Evolutionary conservation across 2,113 vertebrate species (phyloP).

Genomic region (Bufo gargarizans): DNA sequence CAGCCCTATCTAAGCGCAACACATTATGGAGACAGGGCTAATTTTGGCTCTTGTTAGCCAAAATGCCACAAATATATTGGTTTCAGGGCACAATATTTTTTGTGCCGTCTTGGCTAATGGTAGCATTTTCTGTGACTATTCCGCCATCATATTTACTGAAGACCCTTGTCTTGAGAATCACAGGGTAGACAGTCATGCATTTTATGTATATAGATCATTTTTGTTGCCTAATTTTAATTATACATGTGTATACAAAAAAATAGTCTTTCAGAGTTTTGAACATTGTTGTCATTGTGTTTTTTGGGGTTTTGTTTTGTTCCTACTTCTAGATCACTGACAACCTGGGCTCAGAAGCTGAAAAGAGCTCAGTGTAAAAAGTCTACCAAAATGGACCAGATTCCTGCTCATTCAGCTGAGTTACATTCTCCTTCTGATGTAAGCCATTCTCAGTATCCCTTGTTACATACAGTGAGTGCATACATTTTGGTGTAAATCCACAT

Average conservation of each 20-base stretch:
- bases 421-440: slow-evolving; percentile 24
- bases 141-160: too few relatives aligned
- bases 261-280: background rate
- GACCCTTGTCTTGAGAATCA: too few relatives aligned
- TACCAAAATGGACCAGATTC: slow-evolving; percentile 53
- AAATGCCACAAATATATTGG: too few relatives aligned
- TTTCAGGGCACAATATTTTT: too few relatives aligned
- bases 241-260: background rate
- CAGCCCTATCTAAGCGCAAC: too few relatives aligned
- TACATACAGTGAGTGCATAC: background rate
- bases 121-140: too few relatives aligned
- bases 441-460: background rate
- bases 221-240: background rate
- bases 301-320: slow-evolving; percentile 53
- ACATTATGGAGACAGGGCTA: too few relatives aligned
- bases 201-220: background rate
- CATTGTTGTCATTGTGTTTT: background rate
- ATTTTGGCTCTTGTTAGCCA: too few relatives aligned
- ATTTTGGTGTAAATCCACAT: background rate
- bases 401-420: background rate
- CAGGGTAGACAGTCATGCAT: background rate
- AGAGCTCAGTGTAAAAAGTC: slow-evolving; percentile 76
- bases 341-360: slow-evolving; percentile 91
- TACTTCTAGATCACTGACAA: slow-evolving; percentile 80
- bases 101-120: too few relatives aligned